Percentiles rank a stretch among this genome's conserved stretches.
Conservation (phyloP, 2,113 vertebrate genomes). For the Halichoerus grypus region DNA sequence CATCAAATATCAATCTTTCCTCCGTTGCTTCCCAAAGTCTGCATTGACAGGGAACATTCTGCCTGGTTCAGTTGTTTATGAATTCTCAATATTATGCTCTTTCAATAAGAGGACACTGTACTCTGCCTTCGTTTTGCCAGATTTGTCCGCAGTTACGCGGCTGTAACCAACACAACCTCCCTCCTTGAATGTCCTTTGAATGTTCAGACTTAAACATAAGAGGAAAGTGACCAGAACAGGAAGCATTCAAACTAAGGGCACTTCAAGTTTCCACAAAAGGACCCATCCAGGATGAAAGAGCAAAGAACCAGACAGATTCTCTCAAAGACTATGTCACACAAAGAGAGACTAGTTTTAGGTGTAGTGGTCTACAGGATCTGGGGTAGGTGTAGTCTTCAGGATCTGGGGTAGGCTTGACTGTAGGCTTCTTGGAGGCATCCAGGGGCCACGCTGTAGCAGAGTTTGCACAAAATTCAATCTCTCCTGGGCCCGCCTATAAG, state of each 20-base stretch:
- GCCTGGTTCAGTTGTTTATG: neutral
- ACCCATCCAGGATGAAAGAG: neutral
- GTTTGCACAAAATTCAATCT: neutral
- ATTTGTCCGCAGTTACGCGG: neutral
- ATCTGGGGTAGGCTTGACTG: rapidly evolving
- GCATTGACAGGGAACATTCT: neutral
- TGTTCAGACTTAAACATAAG: neutral
- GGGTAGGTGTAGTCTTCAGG: rapidly evolving
- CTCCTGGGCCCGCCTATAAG: neutral
- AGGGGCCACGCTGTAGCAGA: rapidly evolving
- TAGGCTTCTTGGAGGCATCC: neutral
- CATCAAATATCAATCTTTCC: neutral
- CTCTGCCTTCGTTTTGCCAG: neutral
- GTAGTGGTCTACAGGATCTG: rapidly evolving
- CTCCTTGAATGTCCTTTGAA: neutral
- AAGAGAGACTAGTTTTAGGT: neutral
- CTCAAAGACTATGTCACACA: neutral
- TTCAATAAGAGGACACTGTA: neutral
- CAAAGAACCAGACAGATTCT: neutral
- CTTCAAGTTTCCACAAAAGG: neutral
- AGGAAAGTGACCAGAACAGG: neutral
- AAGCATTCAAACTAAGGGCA: neutral
- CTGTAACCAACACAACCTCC: neutral
- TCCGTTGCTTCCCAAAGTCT: neutral
- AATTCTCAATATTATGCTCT: neutral